Evolutionary conservation across 1,140 invertebrate species (phyloP).

Genomic region (Holcopasites calliopsidis): DNA sequence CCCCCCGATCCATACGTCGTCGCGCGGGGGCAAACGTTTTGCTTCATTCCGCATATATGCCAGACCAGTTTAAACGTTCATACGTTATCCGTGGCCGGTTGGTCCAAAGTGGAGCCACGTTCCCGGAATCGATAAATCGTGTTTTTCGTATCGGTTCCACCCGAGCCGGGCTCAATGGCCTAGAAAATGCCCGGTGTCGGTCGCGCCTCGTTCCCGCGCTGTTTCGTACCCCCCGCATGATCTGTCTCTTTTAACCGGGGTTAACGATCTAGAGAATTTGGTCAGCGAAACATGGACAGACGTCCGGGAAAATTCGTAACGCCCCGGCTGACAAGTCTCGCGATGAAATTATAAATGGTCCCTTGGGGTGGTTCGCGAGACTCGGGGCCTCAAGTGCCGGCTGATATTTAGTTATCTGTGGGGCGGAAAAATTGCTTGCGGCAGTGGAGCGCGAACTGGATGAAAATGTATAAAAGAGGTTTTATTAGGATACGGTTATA

Average conservation of each 20-base stretch:
- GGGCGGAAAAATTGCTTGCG: slow-evolving; percentile 7
- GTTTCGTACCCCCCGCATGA: neutral
- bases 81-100: neutral
- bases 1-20: too few species aligned
- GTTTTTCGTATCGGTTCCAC: slow-evolving; percentile 24
- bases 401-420: slow-evolving; percentile 5
- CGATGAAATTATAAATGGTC: slow-evolving; percentile 45
- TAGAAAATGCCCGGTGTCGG: slow-evolving; percentile 24
- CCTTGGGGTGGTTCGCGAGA: slow-evolving; percentile 32
- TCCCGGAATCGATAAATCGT: slow-evolving; percentile 30
- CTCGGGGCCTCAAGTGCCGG: slow-evolving; percentile 17
- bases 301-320: neutral
- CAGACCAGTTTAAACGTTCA: slow-evolving; percentile 20
- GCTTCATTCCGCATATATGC: neutral
- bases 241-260: neutral
- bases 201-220: neutral
- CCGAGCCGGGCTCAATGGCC: slow-evolving; percentile 22
- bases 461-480: slow-evolving; percentile 29
- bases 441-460: neutral
- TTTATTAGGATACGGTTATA: too few species aligned
- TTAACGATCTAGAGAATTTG: slow-evolving; percentile 16
- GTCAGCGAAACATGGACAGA: neutral
- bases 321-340: slow-evolving; percentile 12
- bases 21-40: slow-evolving; percentile 16
- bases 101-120: neutral